Conservation (phyloP, 2,113 vertebrate genomes). For the Podocnemis expansa region DNA sequence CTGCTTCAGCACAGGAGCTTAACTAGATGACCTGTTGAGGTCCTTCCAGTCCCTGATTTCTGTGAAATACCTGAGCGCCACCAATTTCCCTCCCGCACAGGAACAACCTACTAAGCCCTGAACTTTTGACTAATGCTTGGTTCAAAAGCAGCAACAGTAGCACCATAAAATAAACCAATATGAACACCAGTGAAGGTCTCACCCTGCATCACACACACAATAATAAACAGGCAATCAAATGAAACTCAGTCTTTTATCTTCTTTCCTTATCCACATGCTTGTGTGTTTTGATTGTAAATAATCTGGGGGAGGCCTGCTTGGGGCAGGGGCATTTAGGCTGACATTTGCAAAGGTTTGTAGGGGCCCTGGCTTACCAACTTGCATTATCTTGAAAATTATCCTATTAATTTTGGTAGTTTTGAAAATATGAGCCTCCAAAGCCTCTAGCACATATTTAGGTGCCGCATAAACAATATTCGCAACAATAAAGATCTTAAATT, state of each 20-base stretch:
- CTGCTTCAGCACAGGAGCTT: not conserved
- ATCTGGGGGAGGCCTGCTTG: not conserved
- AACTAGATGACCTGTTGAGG: not conserved
- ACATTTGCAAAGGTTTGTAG: not conserved
- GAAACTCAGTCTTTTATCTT: not conserved
- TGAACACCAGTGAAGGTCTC: conserved; percentile 63
- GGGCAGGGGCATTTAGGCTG: not conserved
- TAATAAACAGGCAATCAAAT: conserved; percentile 71
- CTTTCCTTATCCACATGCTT: not conserved
- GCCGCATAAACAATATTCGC: not conserved
- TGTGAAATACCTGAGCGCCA: not conserved
- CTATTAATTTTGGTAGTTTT: not conserved
- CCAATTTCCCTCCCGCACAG: not conserved
- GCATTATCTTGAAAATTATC: not conserved
- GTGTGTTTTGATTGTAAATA: not conserved
- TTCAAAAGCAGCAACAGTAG: not conserved
- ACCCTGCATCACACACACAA: conserved; percentile 66
- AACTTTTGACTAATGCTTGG: not conserved
- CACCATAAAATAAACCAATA: not conserved
- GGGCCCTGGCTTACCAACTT: not conserved
- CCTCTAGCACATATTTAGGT: not conserved
- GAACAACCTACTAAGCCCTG: not conserved
- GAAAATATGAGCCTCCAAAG: conserved; percentile 45
- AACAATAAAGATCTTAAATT: not conserved
- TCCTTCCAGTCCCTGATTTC: not conserved